Conservation (phyloP, 2,888 invertebrate species). For the Andrena chrysosceles region DNA sequence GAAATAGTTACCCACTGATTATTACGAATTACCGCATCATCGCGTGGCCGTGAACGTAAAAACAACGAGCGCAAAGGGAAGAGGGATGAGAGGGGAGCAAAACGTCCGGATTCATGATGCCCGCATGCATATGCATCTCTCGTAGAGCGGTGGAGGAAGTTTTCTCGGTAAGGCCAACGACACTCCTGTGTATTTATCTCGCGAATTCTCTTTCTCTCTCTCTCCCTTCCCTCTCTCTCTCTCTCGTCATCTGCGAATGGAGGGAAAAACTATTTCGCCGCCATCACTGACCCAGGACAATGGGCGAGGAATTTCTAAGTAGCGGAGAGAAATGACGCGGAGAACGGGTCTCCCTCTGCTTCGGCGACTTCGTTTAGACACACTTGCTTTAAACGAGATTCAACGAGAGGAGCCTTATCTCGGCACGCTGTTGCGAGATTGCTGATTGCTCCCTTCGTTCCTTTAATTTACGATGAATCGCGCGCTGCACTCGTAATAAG, state of each 20-base stretch:
- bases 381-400: constrained; percentile 66
- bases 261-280: constrained; percentile 36
- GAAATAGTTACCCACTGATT: constrained; percentile 3
- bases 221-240: constrained; percentile 4
- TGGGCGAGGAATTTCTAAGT: constrained; percentile 61
- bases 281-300: constrained; percentile 69
- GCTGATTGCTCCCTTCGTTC: constrained; percentile 75
- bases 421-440: constrained; percentile 67
- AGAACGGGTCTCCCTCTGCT: constrained; percentile 38
- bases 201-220: constrained; percentile 33
- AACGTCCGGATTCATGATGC: constrained; percentile 51
- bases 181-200: constrained; percentile 69
- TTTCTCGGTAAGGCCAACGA: constrained; percentile 70
- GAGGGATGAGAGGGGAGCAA: background rate
- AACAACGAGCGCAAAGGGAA: constrained; percentile 4
- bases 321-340: constrained; percentile 46
- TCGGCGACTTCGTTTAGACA: constrained; percentile 48
- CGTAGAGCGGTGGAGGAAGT: constrained; percentile 58
- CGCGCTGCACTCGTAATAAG: constrained; percentile 59
- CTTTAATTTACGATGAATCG: constrained; percentile 74
- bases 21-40: constrained; percentile 19
- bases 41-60: constrained; percentile 2
- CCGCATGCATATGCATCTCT: constrained; percentile 69
- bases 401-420: constrained; percentile 72
- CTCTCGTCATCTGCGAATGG: constrained; percentile 30